Evolutionary conservation across 92 coral and sea anemone genomes (phyloP), one percentile per base, ranked within the genome.

Genomic region (Palythoa heliodiscus): DNA sequence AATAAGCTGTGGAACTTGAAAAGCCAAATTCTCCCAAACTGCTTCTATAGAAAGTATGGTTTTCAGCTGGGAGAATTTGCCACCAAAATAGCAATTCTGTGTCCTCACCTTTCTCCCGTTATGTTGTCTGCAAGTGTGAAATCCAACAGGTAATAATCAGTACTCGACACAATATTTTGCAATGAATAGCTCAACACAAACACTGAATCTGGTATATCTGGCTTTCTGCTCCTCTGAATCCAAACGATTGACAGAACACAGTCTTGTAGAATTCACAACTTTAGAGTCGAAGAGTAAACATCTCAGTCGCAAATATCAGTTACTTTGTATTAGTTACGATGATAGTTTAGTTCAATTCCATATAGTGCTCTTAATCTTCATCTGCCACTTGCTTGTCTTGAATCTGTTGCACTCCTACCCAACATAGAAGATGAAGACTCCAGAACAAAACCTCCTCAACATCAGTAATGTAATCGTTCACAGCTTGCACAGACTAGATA

Each of bases 361-460:
- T 23, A 3, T n/a, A 9, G 7, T 10, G 1, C 25, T 64, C 12
- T 5, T 64, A 8, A n/a, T 64, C 29, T 64, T 64, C 70, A 1
- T 14, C 25, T 9, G 70, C 19, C 19, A 15, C 71, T 19, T 38
- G 35, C 71, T 58, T 78, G 72, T 19, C 53, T 37, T 78, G 83
- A 5, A 60, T 61, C 72, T 35, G 71, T 48, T 22, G 71, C 37
- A 64, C 3, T 78, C 83, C 83, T 78, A 23, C 52, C 37, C 71
- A 78, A 78, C 25, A 78, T 54, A 78, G 83, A 78, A 60, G 72
- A 14, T 43, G 72, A 63, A 61, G 35, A 20, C 83, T 78, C 83
- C 83, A 78, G 83, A 78, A 78, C 58, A 78, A n/a, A 38, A 48
- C 37, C 72, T 55, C 71, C 37, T 38, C 57, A 60, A 39, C 66